Evolutionary conservation across 2,113 vertebrate genomes (phyloP), one percentile per base, ranked within the genome.

Genomic region (Gobio gobio): DNA sequence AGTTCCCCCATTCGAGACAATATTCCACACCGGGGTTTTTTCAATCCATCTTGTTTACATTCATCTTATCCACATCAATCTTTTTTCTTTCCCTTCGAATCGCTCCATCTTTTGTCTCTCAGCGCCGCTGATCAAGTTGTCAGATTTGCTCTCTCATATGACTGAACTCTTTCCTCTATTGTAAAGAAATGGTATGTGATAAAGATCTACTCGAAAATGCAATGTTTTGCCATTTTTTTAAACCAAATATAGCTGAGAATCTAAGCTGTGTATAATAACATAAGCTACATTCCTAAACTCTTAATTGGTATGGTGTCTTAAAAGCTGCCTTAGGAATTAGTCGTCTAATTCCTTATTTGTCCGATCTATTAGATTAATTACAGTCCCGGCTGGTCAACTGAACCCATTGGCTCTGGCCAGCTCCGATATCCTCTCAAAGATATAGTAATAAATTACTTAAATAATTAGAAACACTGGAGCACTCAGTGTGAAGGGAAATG

Each of bases 11-110:
- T 85, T 90, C 64, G 80, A 92, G 91, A 90, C 90, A 90, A 94
- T 93, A 92, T 93, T 89, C 85, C 79, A 87, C 70, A 56, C 61
- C 43, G 3, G 26, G 51, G 1, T 75, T 85, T 77, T 45, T 84
- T 91, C 89, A 84, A 72, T 90, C 78, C 68, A 26, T 86, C 68
- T 51, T 45, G 45, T 83, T 83, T 86, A 40, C 86, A 86, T 61
- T 85, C 88, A 90, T 61, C 82, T 58, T 91, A 91, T 89, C 74
- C 85, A 83, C 91, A 93, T 93, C 89, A 90, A 83, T 94, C 92
- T 92, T 89, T 88, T 90, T 90, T 63, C 79, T 84, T 86, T 89
- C 85, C 85, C 29, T 82, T 1, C 78, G 81, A 54, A 45, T 64
- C 18, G n/a, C 70, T 33, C 63, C 61, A 13, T 49, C 76, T 80